Evolutionary conservation across 2,113 vertebrate genomes (phyloP).

Genomic region (Microcebus griseorufus): DNA sequence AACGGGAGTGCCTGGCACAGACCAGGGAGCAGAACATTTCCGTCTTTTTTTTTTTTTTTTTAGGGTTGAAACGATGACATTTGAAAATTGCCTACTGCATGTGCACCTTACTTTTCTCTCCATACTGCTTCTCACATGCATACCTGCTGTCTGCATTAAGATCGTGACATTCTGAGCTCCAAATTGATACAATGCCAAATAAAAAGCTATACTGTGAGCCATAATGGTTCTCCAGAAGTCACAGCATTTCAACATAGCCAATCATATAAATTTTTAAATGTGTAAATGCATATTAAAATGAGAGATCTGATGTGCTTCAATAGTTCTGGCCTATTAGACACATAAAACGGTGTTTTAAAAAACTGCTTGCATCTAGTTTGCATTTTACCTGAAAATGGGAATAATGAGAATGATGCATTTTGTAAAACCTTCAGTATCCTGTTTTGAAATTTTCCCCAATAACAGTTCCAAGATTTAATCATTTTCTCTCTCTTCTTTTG

Average conservation of each 20-base stretch:
- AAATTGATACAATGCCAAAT: conserved; percentile 84
- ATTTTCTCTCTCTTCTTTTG: background rate
- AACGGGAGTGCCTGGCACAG: background rate
- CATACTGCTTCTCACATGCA: conserved; percentile 62
- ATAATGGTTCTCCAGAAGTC: conserved; percentile 80
- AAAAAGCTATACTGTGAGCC: conserved; percentile 78
- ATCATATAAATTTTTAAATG: conserved; percentile 83
- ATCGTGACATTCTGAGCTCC: conserved; percentile 80
- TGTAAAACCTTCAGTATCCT: background rate
- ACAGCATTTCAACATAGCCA: conserved; percentile 82
- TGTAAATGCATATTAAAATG: conserved; percentile 84
- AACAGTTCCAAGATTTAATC: background rate
- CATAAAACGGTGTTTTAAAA: conserved; percentile 79
- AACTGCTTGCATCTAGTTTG: conserved; percentile 75
- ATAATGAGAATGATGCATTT: conserved; percentile 45
- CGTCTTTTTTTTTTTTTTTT: background rate
- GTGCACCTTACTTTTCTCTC: conserved; percentile 62
- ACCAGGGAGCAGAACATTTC: background rate
- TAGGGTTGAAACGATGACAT: conserved; percentile 65
- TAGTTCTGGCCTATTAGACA: conserved; percentile 80
- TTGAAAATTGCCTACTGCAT: conserved; percentile 55
- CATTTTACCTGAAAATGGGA: conserved; percentile 79
- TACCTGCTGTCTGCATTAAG: conserved; percentile 78
- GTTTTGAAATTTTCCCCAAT: background rate
- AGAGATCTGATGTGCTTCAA: conserved; percentile 84